Percentiles rank a stretch among this genome's conserved stretches.
These are phyloP conservation scores for Odontomyia ornata DNA, from an alignment of 2,888 invertebrate genomes.

Conservation along the genomic window DNA sequence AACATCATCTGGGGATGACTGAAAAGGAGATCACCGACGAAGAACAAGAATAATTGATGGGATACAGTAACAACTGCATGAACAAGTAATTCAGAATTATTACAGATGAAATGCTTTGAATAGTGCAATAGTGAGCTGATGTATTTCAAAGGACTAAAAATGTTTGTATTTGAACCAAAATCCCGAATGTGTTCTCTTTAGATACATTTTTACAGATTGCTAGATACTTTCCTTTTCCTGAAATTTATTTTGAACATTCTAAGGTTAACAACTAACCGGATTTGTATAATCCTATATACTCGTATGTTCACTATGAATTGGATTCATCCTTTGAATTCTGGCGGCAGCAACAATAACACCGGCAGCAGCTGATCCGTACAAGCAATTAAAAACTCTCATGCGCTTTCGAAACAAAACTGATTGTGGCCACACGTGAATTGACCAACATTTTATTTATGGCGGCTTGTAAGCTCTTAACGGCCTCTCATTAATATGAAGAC, in stretches of 20 bases:
- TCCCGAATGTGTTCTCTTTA: too few species aligned
- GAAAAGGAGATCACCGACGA: constrained; percentile 13
- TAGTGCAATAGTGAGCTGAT: too few species aligned
- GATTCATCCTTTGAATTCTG: too few species aligned
- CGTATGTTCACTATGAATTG: too few species aligned
- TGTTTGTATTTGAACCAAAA: too few species aligned
- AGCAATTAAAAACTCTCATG: constrained; percentile 43
- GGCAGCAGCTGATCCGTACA: not conserved
- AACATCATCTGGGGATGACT: not conserved
- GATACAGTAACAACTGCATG: not conserved
- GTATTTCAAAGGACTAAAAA: too few species aligned
- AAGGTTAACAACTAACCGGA: too few species aligned
- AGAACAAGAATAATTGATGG: not conserved
- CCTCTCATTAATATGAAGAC: constrained; percentile 49
- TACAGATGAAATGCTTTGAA: not conserved
- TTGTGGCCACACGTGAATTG: constrained; percentile 48
- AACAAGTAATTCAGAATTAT: not conserved
- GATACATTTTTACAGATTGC: too few species aligned
- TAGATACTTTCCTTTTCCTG: too few species aligned
- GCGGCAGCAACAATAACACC: not conserved
- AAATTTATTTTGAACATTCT: too few species aligned
- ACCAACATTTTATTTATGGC: constrained; percentile 49
- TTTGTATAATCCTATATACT: too few species aligned
- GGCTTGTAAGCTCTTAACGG: constrained; percentile 48
- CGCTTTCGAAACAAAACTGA: constrained; percentile 43